phyloP scores from a whole-genome alignment of 2,797 vertebrate genomes.

The Pangasius krempfi region DNA sequence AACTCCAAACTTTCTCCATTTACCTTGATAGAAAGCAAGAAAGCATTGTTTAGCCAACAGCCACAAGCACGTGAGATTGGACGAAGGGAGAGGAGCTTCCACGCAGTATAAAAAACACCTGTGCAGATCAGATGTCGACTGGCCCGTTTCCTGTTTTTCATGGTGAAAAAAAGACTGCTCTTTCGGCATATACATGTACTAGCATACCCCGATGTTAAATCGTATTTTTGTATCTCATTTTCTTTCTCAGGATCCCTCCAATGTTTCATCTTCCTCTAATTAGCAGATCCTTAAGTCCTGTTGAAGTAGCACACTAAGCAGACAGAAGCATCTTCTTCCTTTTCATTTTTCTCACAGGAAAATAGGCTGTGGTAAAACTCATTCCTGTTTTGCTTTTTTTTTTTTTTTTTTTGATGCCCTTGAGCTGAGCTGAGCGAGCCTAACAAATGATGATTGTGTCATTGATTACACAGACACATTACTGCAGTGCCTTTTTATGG shows the following conservation, averaged over 20 bases:
- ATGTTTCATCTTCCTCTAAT: background rate
- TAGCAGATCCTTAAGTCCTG: background rate
- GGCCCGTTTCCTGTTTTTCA: too few relatives aligned
- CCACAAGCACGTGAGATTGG: background rate
- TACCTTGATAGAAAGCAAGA: background rate
- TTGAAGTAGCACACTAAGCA: background rate
- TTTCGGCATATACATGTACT: background rate
- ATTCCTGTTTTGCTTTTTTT: background rate
- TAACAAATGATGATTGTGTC: conserved; percentile 11
- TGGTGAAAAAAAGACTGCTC: too few relatives aligned
- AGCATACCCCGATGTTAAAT: too few relatives aligned
- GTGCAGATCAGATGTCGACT: too few relatives aligned
- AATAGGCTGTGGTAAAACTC: background rate
- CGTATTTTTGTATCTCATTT: background rate
- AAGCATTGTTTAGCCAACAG: background rate
- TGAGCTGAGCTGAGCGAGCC: background rate
- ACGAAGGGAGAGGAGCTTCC: too few relatives aligned
- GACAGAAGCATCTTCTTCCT: background rate
- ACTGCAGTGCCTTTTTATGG: background rate
- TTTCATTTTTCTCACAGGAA: background rate
- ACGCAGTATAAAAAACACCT: too few relatives aligned
- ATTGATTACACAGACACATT: background rate
- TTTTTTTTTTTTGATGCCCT: background rate
- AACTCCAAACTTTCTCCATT: background rate
- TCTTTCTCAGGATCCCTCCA: background rate